Base-by-base conservation (phyloP, 2,888 invertebrate species). In the Ditylenchus weischeri region DNA sequence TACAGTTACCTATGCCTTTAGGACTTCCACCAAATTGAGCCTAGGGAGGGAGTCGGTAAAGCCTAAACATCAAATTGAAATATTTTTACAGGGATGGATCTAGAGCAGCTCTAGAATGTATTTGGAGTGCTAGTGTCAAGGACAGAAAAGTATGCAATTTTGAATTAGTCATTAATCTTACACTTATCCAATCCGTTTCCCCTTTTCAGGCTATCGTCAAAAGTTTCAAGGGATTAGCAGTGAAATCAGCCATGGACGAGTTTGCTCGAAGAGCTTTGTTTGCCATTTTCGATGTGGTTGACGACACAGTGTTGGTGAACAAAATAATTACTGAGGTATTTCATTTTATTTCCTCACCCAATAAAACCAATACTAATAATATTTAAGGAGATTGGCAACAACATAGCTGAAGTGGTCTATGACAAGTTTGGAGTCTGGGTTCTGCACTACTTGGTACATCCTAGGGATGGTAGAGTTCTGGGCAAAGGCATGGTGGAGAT, bases 221-320 rank as follows among this genome's bases (percentile, higher is more conserved):
- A 86, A 88, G 89, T 61, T 87, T 95, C 35, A 94, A 94, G 83
- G 90, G 90, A 70, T 89, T 91, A 81, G 88, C 91, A 0, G 86
- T 89, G 6, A 89, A 90, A 66, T 87, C 93, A 13, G 89, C 90
- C 63, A 88, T 88, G 71, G 93, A 94, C 76, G 91, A 94, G 84
- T 89, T 91, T 75, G 94, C 93, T 0, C 90, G 93, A 83, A 86
- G 72, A 8, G 88, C 91, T 29, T 85, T 95, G 36, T 86, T 93
- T 71, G 88, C 91, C 0, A 87, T 94, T 72, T 88, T 94, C 74
- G 94, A 95, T 83, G 87, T 88, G 0, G 89, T 93, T 0, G 95
- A 96, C 83, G 95, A 96, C 83, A 95, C 94, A 0, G 90, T 91
- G 65, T 87, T 94, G 0, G 87, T 93, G 23, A 90, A 90, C 79